A percentile compares a stretch with the other conserved stretches of the same genome.
phyloP scores from a whole-genome alignment of 2,888 invertebrate species.

The Sesia bembeciformis region DNA sequence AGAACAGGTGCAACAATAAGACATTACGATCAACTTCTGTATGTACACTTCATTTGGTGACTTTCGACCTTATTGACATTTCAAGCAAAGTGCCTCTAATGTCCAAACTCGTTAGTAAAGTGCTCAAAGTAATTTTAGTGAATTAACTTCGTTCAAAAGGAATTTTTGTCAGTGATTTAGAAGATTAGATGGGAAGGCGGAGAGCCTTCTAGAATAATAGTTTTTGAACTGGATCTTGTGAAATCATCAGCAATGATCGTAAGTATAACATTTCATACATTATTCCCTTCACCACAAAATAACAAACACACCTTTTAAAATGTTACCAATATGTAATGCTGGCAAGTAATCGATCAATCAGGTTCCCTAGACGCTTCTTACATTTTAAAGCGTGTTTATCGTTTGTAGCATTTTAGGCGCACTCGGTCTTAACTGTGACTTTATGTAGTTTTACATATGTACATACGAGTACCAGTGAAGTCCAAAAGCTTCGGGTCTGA shows the following conservation, averaged over 20 bases:
- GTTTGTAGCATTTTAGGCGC: too few species aligned
- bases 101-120: background rate
- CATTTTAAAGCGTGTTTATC: too few species aligned
- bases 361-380: too few species aligned
- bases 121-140: too few species aligned
- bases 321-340: background rate
- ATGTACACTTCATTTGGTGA: constrained; percentile 1
- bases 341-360: background rate
- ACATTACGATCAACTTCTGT: background rate
- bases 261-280: constrained; percentile 20
- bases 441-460: too few species aligned
- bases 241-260: constrained; percentile 53
- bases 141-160: background rate
- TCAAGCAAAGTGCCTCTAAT: background rate
- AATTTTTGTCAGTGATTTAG: background rate
- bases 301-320: background rate
- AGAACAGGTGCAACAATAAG: constrained; percentile 13
- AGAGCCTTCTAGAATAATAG: background rate
- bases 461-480: too few species aligned
- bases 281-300: background rate
- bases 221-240: constrained; percentile 2
- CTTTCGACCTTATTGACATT: constrained; percentile 12
- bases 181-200: background rate
- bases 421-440: too few species aligned
- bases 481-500: too few species aligned